Evolutionary conservation across 2,797 vertebrate genomes (phyloP).

Genomic region (Cyclura pinguis): DNA sequence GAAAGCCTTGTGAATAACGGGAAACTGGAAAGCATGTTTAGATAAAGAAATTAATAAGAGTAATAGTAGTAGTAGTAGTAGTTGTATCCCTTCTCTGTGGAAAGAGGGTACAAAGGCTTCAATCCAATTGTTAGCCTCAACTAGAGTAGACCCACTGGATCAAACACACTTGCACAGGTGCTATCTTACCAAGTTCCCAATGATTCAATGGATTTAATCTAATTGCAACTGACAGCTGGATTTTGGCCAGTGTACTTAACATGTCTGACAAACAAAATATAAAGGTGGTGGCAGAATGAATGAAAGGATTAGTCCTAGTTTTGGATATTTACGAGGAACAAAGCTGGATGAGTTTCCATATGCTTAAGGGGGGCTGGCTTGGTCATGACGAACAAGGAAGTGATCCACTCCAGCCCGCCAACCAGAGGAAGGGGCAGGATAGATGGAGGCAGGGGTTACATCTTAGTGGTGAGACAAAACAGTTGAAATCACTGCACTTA

Average conservation of each 20-base stretch:
- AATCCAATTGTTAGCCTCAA: too few relatives aligned
- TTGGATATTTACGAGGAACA: not conserved
- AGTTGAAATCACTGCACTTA: not conserved
- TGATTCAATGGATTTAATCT: not conserved
- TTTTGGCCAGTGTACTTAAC: not conserved
- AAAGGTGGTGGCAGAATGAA: not conserved
- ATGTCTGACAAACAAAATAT: not conserved
- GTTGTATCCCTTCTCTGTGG: not conserved
- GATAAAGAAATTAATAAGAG: not conserved
- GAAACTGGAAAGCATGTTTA: not conserved
- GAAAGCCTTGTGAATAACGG: not conserved
- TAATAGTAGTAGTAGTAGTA: too few relatives aligned
- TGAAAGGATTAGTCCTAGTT: not conserved
- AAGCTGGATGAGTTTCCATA: not conserved
- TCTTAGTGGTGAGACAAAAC: not conserved
- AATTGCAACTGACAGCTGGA: not conserved
- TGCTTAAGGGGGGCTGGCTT: not conserved
- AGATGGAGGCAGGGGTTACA: not conserved
- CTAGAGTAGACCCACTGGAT: too few relatives aligned
- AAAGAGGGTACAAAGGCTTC: too few relatives aligned
- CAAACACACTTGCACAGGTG: too few relatives aligned
- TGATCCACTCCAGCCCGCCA: not conserved
- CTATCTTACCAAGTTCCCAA: not conserved
- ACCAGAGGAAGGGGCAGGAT: not conserved
- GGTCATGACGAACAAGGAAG: not conserved